Conservation (phyloP, 2,113 vertebrate species). For the Mormyrus lacerda region DNA sequence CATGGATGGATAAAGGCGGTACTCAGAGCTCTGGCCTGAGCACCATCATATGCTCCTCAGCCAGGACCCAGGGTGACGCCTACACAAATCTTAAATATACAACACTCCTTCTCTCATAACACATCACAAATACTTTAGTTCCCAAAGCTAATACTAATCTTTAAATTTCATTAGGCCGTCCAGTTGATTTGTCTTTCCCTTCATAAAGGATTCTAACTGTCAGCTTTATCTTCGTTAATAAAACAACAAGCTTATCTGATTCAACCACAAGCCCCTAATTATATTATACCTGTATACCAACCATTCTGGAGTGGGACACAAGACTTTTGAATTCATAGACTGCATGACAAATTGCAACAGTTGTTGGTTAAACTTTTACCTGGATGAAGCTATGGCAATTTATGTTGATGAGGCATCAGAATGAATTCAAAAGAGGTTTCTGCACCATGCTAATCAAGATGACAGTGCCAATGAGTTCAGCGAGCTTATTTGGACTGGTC, state of each 20-base stretch:
- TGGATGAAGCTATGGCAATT: background rate
- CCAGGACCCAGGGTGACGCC: background rate
- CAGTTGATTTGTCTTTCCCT: background rate
- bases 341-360: too few species aligned
- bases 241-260: background rate
- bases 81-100: too few species aligned
- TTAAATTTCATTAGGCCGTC: background rate
- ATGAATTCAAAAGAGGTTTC: background rate
- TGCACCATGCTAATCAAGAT: background rate
- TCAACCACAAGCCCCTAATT: background rate
- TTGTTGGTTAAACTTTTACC: background rate
- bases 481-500: background rate
- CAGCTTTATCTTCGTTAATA: slow-evolving; percentile 10
- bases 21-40: too few species aligned
- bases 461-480: background rate
- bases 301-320: background rate
- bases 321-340: background rate
- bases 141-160: background rate
- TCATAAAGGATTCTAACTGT: background rate
- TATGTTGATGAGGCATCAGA: background rate
- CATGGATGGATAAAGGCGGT: too few species aligned
- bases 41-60: background rate
- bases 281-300: background rate
- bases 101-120: background rate
- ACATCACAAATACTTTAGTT: background rate